Evolutionary conservation across 2,797 vertebrate genomes (phyloP), one percentile per base, ranked within the genome.

Genomic region (Lophotriccus pileatus): DNA sequence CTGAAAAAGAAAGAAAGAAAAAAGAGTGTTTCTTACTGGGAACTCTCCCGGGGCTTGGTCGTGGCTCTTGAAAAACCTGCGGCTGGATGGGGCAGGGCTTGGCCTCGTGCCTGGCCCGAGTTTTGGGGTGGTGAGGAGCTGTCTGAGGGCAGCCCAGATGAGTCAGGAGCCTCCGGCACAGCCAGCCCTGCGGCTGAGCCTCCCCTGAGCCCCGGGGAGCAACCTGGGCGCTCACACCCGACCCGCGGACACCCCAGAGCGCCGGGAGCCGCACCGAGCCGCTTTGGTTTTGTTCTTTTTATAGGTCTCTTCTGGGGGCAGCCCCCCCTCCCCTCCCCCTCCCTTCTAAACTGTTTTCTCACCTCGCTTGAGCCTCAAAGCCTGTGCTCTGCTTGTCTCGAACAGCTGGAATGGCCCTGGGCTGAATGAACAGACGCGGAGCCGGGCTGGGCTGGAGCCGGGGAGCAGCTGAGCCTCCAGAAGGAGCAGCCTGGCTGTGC

Each of bases 61-160:
- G 73, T 52, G 77, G 20, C 66, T 88, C 63, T 80, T 44, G 15
- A 82, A 52, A 58, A 43, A 25, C 24, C 53, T 66, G 46, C 1
- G 1, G 52, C 52, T 67, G 72, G 44, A 46, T 0, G 30, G 84
- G 95, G 92, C 90, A 87, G 93, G 89, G 92, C 88, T 94, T 94
- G 90, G 94, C 47, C 39, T 17, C 3, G 1, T 78, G 87, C 89
- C 92, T 84, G 68, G 47, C 88, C 52, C 39, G 25, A 66, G 70
- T 77, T 82, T 34, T 82, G 84, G 68, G 60, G 63, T 19, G 60
- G 14, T 92, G 81, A 79, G 73, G 64, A 24, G 53, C 72, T 87
- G 18, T 63, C 44, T 41, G 84, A 39, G 87, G 64, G 59, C 87
- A 94, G 94, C 56, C 39, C 80, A 74, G 72, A 85, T 93, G 94